Evolutionary conservation across 2,113 vertebrate species (phyloP), one percentile per base, ranked within the genome.

Genomic region (Colossoma macropomum): DNA sequence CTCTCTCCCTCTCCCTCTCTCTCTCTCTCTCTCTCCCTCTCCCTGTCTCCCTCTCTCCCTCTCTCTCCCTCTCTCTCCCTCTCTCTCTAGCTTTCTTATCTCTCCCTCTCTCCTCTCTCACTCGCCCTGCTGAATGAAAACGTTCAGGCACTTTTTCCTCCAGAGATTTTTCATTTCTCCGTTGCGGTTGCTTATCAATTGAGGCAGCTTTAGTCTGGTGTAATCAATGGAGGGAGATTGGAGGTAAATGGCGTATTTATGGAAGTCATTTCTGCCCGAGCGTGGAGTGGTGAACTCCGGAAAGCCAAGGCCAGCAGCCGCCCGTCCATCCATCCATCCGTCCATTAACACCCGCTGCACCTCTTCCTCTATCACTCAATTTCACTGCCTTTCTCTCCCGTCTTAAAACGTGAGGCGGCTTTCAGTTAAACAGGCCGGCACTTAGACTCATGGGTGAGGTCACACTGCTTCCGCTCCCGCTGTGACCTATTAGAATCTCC

Each of bases 141-240:
- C 79, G 25, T 12, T 21, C 73, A 77, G 54, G 74, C 81, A 48
- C 68, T 71, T n/a, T 87, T 85, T 69, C 66, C 45, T 60, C 30
- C 74, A 50, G 15, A 23, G 25, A 70, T 86, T 52, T 80, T 73
- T 80, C 86, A 82, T 85, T 88, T 85, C 71, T 38, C 38, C 25
- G 70, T 79, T 77, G 71, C 72, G 79, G 25, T 73, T 66, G 19
- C 77, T 89, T 87, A 77, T 85, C 82, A 66, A 88, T 82, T 41
- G 62, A 77, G 81, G 80, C 69, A 84, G 75, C 32, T 77, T 80
- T 84, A 38, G 69, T 66, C 7, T 19, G 27, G 48, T 79, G 73
- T 83, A 83, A 84, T 88, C 71, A 80, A 56, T 83, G 50, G 74
- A 84, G 88, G 74, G 52, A 54, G 79, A 83, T 86, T 84, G 71